Evolutionary conservation across 2,888 invertebrate species (phyloP), one percentile per base, ranked within the genome.

Genomic region (Sinohyriopsis cumingii): DNA sequence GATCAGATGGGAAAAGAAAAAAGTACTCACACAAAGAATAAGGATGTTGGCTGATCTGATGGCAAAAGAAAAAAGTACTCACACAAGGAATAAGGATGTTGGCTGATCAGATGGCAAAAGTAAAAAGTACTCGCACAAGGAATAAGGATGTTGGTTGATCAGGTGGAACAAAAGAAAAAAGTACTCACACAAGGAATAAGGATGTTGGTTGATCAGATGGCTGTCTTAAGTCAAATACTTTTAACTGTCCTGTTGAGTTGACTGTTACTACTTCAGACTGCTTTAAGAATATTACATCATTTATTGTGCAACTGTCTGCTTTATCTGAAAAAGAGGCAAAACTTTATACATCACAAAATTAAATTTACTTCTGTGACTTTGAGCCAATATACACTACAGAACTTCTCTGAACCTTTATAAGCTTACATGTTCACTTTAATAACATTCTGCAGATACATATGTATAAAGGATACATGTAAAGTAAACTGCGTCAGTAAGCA

Each of bases 171-270:
- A n/a, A n/a, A n/a, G n/a, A n/a, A n/a, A n/a, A n/a, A n/a, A n/a
- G n/a, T n/a, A 94, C 94, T 54, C 94, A 94, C 69, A 95, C 91
- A 84, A 94, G 93, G 85, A 96, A 95, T 57, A 93, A 93, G 59
- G 93, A 93, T 0, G 92, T 91, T 3, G 95, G 94, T 75, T 93
- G 92, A 82, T 94, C 92, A 4, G 91, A 91, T 19, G 92, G 89
- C 54, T 92, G 92, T 75, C 96, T 92, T 15, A 96, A 90, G 88
- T 97, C 97, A 93, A 95, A 96, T 71, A 96, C 93, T 89, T 96
- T 96, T 92, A 97, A 94, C 84, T 96, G 95, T 0, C 97, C 97
- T 86, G 95, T 91, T n/a, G 95, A 91, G 89, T 96, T 97, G 24
- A 95, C 95, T 0, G 95, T 95, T 61, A 96, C 92, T 33, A 96